Evolutionary conservation across 2,113 vertebrate genomes (phyloP).

Genomic region (Condylura cristata): DNA sequence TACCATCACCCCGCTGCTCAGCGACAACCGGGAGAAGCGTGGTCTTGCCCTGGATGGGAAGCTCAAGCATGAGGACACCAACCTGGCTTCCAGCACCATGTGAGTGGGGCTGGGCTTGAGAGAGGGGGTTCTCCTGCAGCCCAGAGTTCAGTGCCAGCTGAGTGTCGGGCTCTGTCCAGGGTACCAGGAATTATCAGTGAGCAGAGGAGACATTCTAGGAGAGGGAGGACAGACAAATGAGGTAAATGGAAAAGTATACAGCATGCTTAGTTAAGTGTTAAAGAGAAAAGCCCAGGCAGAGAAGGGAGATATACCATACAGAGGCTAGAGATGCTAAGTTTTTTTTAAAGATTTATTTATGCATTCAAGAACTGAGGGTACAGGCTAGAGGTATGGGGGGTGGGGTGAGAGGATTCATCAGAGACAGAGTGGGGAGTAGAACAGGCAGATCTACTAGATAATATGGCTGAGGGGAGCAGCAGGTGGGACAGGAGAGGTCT

Average conservation of each 20-base stretch:
- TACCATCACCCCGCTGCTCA: constrained; percentile 92
- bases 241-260: background rate
- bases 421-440: no score
- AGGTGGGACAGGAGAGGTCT: no score
- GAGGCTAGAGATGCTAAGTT: background rate
- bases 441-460: no score
- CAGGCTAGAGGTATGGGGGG: no score
- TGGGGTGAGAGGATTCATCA: no score
- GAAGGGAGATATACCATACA: background rate
- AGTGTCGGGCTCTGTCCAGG: background rate
- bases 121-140: no score
- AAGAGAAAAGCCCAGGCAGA: background rate
- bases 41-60: constrained; percentile 94
- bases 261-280: background rate
- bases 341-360: no score
- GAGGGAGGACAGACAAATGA: background rate
- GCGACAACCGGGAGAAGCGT: constrained; percentile 93
- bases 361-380: no score
- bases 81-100: constrained; percentile 95
- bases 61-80: constrained; percentile 95
- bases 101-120: constrained; percentile 66
- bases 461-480: no score
- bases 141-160: background rate
- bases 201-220: background rate
- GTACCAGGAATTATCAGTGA: background rate